Evolutionary conservation across 2,888 invertebrate species (phyloP), one percentile per base, ranked within the genome.

Genomic region (Imbricaverruca yamaguchii): DNA sequence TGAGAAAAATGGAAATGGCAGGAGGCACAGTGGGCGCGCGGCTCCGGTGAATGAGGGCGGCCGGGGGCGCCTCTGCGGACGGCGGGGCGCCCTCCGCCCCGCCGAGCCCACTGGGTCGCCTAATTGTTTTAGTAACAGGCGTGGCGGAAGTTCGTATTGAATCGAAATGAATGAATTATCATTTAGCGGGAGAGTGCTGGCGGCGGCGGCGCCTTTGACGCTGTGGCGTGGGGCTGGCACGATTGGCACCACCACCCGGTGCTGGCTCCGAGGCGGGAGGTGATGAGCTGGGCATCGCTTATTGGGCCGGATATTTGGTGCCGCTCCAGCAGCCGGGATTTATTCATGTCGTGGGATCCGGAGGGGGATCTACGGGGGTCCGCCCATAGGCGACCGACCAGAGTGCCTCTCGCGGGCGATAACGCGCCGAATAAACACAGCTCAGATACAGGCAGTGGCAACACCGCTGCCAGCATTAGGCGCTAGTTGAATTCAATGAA

Each of bases 1-100:
- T 74, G 55, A 74, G 74, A 74, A 74, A 74, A 74, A 74, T 74
- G 74, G 74, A 74, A 74, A 74, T 74, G 74, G 74, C 74, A 74
- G 74, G 13, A 55, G 21, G 53, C 55, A 10, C 74, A 15, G 18
- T 23, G 53, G 74, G 74, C 21, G 55, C 55, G 53, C 7, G 74
- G 11, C 39, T 39, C 15, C 23, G 55, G 55, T 53, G 74, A 74
- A 74, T 55, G 53, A 55, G 21, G 11, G 55, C 55, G 21, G 23
- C 55, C 55, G 11, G 15, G 53, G 69, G 25, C 13, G 25, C 11
- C 39, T 0, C 0, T n/a, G n/a, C 23, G 67, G 21, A 0, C 8
- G 18, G 9, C 25, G 25, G 39, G 69, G 69, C 13, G 69, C 39
- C 69, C 39, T 12, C 74, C 11, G 53, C 11, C 53, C 53, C 53